Base-by-base conservation (phyloP, 2,888 invertebrate species). In the Apotomis capreana region DNA sequence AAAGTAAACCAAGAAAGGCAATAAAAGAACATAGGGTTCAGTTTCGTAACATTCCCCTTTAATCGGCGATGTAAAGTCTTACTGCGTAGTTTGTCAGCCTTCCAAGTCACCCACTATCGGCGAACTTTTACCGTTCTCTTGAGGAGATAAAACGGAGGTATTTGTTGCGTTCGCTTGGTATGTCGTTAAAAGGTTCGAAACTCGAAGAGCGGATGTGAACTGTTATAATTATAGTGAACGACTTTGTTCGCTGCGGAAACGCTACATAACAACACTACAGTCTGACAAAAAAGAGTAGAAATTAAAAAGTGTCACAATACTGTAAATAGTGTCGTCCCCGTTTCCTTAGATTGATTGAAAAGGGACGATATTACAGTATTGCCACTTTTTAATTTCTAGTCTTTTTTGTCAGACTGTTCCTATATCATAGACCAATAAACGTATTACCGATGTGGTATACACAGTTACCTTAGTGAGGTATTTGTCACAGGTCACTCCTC, bases 141-240 rank as follows among this genome's bases (percentile, higher is more conserved):
- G 74, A 74, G 40, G 40, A 75, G 76, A 75, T 77, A 76, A 74
- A 76, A 70, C 70, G 60, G 61, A 64, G 62, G 44, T 64, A 64
- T 74, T 69, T 73, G 69, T 74, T 69, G 72, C 68, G 65, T 72
- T 58, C 72, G 68, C 62, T 68, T 58, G 58, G 59, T 68, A 52
- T 63, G 46, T 63, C 68, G 44, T 58, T 63, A 59, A 68, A 72
- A 68, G 62, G 62, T 68, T 46, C 9, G 54, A 58, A 58, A 46
- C 58, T 68, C 15, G 4, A 58, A 26, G 49, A 36, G 10, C 37
- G 51, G 51, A 58, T 58, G 49, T 58, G 10, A 67, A 8, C 51
- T 55, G 10, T 51, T 46, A 13, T 9, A n/a, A n/a, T n/a, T n/a
- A 58, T 46, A 37, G 46, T 57, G 13, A 57, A 44, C n/a, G 13